Conservation (phyloP, 1,140 invertebrate species). For the Frieseomelitta varia region DNA sequence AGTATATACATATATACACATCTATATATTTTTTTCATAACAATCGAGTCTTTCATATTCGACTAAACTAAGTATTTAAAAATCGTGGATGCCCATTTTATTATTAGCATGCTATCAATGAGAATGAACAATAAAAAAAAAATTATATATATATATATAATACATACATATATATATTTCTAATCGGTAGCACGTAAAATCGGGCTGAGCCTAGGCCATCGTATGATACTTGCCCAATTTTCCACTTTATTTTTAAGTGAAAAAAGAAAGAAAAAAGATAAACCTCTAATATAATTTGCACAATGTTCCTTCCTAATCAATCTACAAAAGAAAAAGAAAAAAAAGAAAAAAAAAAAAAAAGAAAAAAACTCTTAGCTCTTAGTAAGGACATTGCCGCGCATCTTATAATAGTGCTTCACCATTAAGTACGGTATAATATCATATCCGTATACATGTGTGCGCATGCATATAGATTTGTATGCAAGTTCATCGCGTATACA, state of each 20-base stretch:
- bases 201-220: slow-evolving; percentile 60
- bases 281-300: slow-evolving; percentile 61
- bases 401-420: slow-evolving; percentile 64
- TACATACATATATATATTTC: slow-evolving; percentile 1
- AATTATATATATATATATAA: not conserved
- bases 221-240: slow-evolving; percentile 55
- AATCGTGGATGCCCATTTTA: not conserved
- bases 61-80: slow-evolving; percentile 32
- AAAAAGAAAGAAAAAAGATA: not conserved
- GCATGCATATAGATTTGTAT: slow-evolving; percentile 59
- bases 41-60: slow-evolving; percentile 57
- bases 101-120: slow-evolving; percentile 11
- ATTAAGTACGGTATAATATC: slow-evolving; percentile 64
- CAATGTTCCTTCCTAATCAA: slow-evolving; percentile 66
- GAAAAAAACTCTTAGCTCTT: slow-evolving; percentile 48
- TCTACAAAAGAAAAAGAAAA: slow-evolving; percentile 3
- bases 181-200: slow-evolving; percentile 48
- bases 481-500: slow-evolving; percentile 42
- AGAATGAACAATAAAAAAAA: slow-evolving; percentile 17
- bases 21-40: slow-evolving; percentile 51
- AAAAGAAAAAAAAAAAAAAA: not conserved
- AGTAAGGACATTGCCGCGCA: slow-evolving; percentile 64
- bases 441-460: slow-evolving; percentile 69
- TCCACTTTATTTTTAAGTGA: slow-evolving; percentile 61
- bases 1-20: slow-evolving; percentile 1